Base-by-base conservation (phyloP, 2,797 vertebrate genomes). In the Xiphorhynchus erythropygius region DNA sequence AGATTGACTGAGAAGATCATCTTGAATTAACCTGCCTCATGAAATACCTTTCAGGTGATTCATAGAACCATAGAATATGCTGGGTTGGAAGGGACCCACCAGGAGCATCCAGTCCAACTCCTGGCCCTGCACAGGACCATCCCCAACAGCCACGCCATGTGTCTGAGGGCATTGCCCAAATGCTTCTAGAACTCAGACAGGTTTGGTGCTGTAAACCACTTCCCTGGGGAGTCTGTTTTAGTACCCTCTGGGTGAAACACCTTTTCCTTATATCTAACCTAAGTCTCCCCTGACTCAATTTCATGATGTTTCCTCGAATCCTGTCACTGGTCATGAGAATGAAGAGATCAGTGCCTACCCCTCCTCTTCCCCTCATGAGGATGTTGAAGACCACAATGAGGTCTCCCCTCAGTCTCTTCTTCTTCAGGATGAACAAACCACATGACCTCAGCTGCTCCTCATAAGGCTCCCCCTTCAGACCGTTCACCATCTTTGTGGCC, bases 401-500 rank as follows among this genome's bases (percentile, higher is more conserved):
- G 6, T 23, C 17, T 83, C 28, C 23, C n/a, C 27, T 82, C 32
- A 50, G 9, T n/a, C 35, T 62, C 10, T 22, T 33, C 46, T 21
- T 28, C 30, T 63, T 27, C 28, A 50, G 28, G 6, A 23, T 63
- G 42, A 70, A 70, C 42, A 56, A 24, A 28, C 11, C 42, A 70
- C 11, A 4, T n/a, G 32, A 56, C 19, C 9, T 44, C 13, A 63
- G 13, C 13, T 10, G 8, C 5, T 50, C 13, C 32, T 39, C 3
- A 18, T 30, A 50, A 6, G 12, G 19, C 28, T 44, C 63, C 18
- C 8, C 10, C 17, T 70, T 11, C 42, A 56, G 28, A 44, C 7
- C 5, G 4, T 44, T 56, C n/a, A 39, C 12, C 7, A 11, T 19
- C 18, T 18, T 39, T 0, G 1, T 46, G n/a, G 32, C 7, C 2